Evolutionary conservation across 2,797 vertebrate genomes (phyloP).

Genomic region (Girardinus metallicus): DNA sequence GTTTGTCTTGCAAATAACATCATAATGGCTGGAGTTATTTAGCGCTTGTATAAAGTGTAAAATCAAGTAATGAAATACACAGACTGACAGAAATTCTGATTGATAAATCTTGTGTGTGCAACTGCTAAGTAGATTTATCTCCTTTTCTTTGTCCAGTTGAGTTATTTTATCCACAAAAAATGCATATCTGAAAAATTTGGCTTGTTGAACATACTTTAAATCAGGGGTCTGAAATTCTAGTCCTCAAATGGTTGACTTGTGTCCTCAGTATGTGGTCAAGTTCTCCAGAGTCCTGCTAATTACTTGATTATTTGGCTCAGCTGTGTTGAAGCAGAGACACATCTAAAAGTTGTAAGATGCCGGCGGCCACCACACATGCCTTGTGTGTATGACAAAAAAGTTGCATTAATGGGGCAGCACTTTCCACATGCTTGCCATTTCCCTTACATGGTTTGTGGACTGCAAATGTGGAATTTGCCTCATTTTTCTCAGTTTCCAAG

Average conservation of each 20-base stretch:
- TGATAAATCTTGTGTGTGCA: conserved; percentile 13
- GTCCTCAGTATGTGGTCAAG: background rate
- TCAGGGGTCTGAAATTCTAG: background rate
- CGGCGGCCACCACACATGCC: background rate
- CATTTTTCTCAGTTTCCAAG: background rate
- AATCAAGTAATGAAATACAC: conserved; percentile 18
- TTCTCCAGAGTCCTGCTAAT: background rate
- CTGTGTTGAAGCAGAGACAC: background rate
- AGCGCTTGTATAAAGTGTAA: conserved; percentile 1
- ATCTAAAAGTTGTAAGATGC: background rate
- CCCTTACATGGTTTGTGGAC: background rate
- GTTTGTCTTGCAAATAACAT: conserved; percentile 1
- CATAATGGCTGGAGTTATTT: conserved; percentile 6
- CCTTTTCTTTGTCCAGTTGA: background rate
- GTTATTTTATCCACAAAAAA: conserved; percentile 4
- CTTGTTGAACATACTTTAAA: background rate
- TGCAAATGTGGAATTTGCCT: background rate
- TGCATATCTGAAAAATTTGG: background rate
- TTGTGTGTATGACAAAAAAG: background rate
- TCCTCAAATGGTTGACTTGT: background rate
- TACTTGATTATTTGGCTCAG: background rate
- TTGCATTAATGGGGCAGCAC: background rate
- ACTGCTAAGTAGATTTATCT: background rate
- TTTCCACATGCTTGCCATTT: background rate
- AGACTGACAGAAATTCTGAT: conserved; percentile 9